A percentile compares a stretch with the other conserved stretches of the same genome.
phyloP scores from a whole-genome alignment of 2,797 vertebrate species.

The Platyrinchus mystaceus region DNA sequence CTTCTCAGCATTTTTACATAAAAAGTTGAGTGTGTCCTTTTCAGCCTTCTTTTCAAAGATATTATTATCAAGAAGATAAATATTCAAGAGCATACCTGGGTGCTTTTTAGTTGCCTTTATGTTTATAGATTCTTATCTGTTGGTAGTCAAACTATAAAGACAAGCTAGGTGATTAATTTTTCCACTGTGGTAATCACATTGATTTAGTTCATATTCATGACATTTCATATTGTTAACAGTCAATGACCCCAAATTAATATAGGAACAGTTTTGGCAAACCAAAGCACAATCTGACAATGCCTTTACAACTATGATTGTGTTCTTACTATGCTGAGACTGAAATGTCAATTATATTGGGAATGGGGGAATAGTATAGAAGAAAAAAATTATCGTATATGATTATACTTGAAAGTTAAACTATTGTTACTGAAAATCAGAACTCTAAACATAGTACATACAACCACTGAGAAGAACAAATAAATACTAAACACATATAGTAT shows the following conservation, averaged over 20 bases:
- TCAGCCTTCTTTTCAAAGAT: background rate
- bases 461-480: background rate
- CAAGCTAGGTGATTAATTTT: constrained; percentile 63
- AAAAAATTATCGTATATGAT: background rate
- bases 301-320: constrained; percentile 25
- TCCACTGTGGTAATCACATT: constrained; percentile 57
- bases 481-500: background rate
- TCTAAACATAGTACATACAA: background rate
- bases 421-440: background rate
- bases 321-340: background rate
- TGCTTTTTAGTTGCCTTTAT: constrained; percentile 13
- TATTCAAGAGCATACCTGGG: constrained; percentile 34
- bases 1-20: background rate
- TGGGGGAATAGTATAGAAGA: background rate
- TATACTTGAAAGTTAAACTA: background rate
- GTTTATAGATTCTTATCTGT: constrained; percentile 57
- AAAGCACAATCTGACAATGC: constrained; percentile 42
- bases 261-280: constrained; percentile 20
- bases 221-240: constrained; percentile 60
- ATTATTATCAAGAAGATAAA: constrained; percentile 5
- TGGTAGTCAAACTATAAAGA: constrained; percentile 53
- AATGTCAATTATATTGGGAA: constrained; percentile 1
- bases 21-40: background rate
- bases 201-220: constrained; percentile 61
- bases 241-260: constrained; percentile 54